A percentile compares a stretch with the other conserved stretches of the same genome.
Evolutionary conservation across 1,140 invertebrate genomes (phyloP).

Genomic region (Dolichoris vasculosae): DNA sequence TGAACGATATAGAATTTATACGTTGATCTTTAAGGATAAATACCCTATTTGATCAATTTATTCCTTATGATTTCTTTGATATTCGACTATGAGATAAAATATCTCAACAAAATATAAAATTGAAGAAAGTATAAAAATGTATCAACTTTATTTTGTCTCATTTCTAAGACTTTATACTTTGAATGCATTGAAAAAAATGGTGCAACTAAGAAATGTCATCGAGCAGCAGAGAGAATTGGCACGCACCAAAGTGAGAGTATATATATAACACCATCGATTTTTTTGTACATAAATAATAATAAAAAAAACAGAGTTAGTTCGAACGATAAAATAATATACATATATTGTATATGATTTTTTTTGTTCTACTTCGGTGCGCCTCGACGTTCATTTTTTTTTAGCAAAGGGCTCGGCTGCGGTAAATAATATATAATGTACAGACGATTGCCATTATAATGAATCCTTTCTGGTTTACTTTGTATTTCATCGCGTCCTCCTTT

Average conservation of each 20-base stretch:
- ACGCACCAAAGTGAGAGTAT: slow-evolving; percentile 14
- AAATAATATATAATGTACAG: slow-evolving; percentile 9
- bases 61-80: background rate
- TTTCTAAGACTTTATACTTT: background rate
- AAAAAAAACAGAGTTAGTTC: slow-evolving; percentile 13
- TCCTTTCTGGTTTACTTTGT: background rate
- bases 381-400: slow-evolving; percentile 30
- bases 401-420: background rate
- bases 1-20: background rate
- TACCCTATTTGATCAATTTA: background rate
- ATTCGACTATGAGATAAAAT: background rate
- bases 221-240: slow-evolving; percentile 29
- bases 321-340: slow-evolving; percentile 34
- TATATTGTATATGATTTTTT: slow-evolving; percentile 38
- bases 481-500: background rate
- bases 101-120: background rate
- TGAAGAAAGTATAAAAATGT: background rate
- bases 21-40: background rate
- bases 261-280: slow-evolving; percentile 35
- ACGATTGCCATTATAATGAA: background rate
- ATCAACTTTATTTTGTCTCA: background rate
- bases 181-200: background rate
- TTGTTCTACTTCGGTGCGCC: slow-evolving; percentile 37
- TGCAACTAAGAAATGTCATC: background rate
- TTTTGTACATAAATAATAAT: slow-evolving; percentile 47